Percentiles rank a stretch among this genome's conserved stretches.
Evolutionary conservation across 2,888 invertebrate species (phyloP).

Genomic region (Incurvaria masculella): DNA sequence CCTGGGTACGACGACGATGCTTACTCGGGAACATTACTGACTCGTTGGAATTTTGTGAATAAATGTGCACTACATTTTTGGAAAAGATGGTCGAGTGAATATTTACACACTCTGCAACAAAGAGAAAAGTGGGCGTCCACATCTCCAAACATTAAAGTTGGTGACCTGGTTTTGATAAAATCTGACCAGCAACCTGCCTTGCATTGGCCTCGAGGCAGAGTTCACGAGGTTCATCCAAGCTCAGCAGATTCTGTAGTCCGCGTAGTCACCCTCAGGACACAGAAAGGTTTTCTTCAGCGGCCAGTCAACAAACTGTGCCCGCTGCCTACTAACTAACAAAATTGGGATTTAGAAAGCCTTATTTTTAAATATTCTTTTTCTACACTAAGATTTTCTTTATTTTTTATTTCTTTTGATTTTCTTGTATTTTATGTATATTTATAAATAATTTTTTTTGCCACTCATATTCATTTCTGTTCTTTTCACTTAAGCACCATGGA

Average conservation of each 20-base stretch:
- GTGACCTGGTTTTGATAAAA: conserved; percentile 7
- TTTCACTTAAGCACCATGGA: too few relatives aligned
- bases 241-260: conserved; percentile 8
- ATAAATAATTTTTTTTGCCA: too few relatives aligned
- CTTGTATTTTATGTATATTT: too few relatives aligned
- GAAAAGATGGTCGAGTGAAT: conserved; percentile 14
- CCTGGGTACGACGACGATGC: conserved; percentile 8
- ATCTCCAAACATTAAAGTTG: conserved; percentile 3
- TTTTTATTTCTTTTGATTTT: too few relatives aligned
- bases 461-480: too few relatives aligned
- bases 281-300: conserved; percentile 1
- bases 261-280: conserved; percentile 10
- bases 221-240: conserved; percentile 10
- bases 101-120: conserved; percentile 16
- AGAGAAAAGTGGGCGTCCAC: conserved; percentile 11
- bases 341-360: too few relatives aligned
- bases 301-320: conserved; percentile 9
- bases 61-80: conserved; percentile 14
- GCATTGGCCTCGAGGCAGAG: conserved; percentile 8
- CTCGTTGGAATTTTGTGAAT: conserved; percentile 15
- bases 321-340: conserved; percentile 1
- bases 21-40: conserved; percentile 3
- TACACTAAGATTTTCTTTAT: too few relatives aligned
- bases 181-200: conserved; percentile 5
- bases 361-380: too few relatives aligned